These are phyloP conservation scores for Microvelia longipes DNA, from an alignment of 1,140 invertebrate species.

Conservation along the genomic window DNA sequence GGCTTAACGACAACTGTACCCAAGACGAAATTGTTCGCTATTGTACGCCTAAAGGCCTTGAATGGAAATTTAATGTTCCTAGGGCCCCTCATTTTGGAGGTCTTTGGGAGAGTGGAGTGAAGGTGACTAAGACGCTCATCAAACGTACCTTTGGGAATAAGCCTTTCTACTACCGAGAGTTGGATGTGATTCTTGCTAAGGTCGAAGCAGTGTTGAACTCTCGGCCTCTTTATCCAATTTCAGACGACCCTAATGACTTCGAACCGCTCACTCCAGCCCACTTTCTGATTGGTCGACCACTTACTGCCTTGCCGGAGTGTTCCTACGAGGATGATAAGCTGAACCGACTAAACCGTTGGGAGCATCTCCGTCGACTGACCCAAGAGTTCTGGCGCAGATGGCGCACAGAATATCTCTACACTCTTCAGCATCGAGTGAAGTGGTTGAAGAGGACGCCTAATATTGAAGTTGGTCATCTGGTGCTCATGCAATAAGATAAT, in stretches of 20 bases:
- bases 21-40: neutral
- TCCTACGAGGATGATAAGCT: neutral
- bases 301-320: neutral
- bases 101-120: conserved; percentile 30
- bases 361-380: neutral
- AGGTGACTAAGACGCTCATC: conserved; percentile 28
- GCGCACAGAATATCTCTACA: neutral
- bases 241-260: neutral
- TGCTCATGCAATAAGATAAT: neutral
- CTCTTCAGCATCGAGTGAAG: neutral
- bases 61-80: conserved; percentile 28
- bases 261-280: neutral
- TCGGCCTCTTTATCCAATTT: neutral
- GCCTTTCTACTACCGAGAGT: neutral
- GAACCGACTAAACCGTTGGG: neutral
- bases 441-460: neutral
- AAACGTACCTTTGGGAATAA: neutral
- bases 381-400: neutral
- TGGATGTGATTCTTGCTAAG: neutral
- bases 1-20: neutral
- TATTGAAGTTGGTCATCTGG: neutral
- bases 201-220: neutral
- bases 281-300: neutral
- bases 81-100: conserved; percentile 30
- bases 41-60: neutral